A percentile compares a stretch with the other conserved stretches of the same genome.
Evolutionary conservation across 2,113 vertebrate genomes (phyloP).

Genomic region (Istiophorus platypterus): DNA sequence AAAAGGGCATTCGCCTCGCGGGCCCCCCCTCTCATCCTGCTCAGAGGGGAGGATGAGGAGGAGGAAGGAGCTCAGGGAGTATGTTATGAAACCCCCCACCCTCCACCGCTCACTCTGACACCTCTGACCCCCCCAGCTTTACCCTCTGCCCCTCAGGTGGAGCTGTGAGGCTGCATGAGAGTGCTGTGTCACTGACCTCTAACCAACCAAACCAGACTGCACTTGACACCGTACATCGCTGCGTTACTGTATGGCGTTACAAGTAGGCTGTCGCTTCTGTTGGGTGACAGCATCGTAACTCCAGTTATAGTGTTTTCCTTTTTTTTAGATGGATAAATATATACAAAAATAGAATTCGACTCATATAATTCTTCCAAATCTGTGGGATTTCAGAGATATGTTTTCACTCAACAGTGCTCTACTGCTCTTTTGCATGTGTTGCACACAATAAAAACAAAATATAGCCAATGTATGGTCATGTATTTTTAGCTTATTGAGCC

Average conservation of each 20-base stretch:
- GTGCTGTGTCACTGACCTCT: slow-evolving; percentile 67
- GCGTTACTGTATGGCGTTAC: slow-evolving; percentile 6
- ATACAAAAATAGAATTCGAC: not conserved
- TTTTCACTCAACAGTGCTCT: slow-evolving; percentile 53
- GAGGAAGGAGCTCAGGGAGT: slow-evolving; percentile 87
- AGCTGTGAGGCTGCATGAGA: slow-evolving; percentile 73
- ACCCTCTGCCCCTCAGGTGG: slow-evolving; percentile 42
- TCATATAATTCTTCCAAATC: not conserved
- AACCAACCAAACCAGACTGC: slow-evolving; percentile 13
- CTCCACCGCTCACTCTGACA: slow-evolving; percentile 31
- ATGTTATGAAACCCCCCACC: slow-evolving; percentile 65
- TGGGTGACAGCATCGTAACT: slow-evolving; percentile 44
- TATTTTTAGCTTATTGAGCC: not conserved
- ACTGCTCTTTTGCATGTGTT: slow-evolving; percentile 42
- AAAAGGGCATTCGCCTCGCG: slow-evolving; percentile 74
- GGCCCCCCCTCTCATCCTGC: slow-evolving; percentile 84
- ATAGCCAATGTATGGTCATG: not conserved
- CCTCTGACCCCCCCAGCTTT: slow-evolving; percentile 50
- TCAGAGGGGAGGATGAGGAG: slow-evolving; percentile 82
- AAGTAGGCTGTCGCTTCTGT: slow-evolving; percentile 15
- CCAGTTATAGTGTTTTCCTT: not conserved
- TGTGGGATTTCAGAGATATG: not conserved
- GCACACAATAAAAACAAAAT: not conserved
- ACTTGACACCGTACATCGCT: not conserved
- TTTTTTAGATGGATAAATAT: not conserved